Percentiles rank a stretch among this genome's conserved stretches.
Evolutionary conservation across 2,113 vertebrate genomes (phyloP).

Genomic region (Columba livia): DNA sequence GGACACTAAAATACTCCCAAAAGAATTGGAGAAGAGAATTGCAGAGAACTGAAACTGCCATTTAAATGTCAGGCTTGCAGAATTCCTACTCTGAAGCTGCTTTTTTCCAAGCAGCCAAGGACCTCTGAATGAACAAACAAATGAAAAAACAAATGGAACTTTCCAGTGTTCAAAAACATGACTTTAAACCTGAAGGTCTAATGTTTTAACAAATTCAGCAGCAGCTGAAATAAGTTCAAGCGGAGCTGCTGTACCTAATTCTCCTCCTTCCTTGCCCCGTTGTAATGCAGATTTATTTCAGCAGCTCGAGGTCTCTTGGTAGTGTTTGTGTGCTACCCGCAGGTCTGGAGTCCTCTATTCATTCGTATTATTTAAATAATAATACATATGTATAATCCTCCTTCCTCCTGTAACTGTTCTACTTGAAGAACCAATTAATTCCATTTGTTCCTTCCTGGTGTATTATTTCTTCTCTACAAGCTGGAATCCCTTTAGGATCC

Average conservation of each 20-base stretch:
- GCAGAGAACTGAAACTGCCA: constrained; percentile 21
- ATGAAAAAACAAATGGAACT: neutral
- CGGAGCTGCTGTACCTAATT: neutral
- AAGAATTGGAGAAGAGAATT: constrained; percentile 26
- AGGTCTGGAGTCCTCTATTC: constrained; percentile 30
- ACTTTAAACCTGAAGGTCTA: neutral
- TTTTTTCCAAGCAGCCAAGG: constrained; percentile 28
- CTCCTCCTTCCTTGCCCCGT: neutral
- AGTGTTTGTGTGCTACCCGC: neutral
- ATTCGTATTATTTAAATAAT: constrained; percentile 44
- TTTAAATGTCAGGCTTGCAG: constrained; percentile 47
- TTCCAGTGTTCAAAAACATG: neutral
- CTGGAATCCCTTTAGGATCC: constrained; percentile 59
- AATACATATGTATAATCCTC: constrained; percentile 57
- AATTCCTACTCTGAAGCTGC: constrained; percentile 8
- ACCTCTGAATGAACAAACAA: neutral
- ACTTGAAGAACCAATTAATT: constrained; percentile 63
- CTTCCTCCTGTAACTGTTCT: constrained; percentile 44
- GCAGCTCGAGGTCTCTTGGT: neutral
- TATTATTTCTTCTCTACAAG: constrained; percentile 52
- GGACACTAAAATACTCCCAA: constrained; percentile 19
- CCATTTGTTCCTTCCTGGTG: constrained; percentile 57
- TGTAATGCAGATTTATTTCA: constrained; percentile 4
- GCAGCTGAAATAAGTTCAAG: neutral
- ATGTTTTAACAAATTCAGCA: neutral